Base-by-base conservation (phyloP, 2,113 vertebrate species). In the Atlantisia rogersi region DNA sequence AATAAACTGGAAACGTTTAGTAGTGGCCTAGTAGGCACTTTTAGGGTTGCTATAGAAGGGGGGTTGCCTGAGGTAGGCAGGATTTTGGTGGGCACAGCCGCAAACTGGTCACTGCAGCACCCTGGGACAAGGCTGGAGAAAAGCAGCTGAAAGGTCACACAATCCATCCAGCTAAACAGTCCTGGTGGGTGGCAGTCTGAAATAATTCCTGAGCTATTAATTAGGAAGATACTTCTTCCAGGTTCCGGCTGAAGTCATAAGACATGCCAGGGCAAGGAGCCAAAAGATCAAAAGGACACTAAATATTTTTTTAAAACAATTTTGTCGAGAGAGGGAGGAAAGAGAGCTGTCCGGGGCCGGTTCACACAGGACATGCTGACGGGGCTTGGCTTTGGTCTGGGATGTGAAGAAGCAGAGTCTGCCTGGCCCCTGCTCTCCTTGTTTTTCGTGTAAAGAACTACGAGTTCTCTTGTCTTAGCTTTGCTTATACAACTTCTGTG, bases 261-360 rank as follows among this genome's bases (percentile, higher is more conserved):
- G 92, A 81, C 94, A 92, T 88, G 76, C 88, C 10, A 76, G 96
- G 94, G 93, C 92, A 94, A 86, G 59, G 55, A 95, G 94, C 94
- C 96, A 95, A 90, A 77, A 97, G 94, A 96, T 94, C 96, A 97
- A 95, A 96, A 96, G 94, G 94, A 96, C 92, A 95, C 88, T 83
- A 93, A 92, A 93, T 94, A 92, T 81, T 86, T 93, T 46, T 35
- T 68, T 60, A 12, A 95, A 95, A 42, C 46, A 39, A 48, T 96
- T 94, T 56, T 86, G 86, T 78, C 65, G 82, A 79, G 87, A 52
- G 73, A 82, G 74, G 84, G 69, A 65, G 35, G 78, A 90, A 53
- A 53, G 71, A 83, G 93, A 67, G 37, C 71, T 85, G 44, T 77
- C 78, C 0, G 3, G 32, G 37, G 42, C 70, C 48, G 12, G 85